phyloP scores from a whole-genome alignment of 2,888 invertebrate species.

The Eupithecia subfuscata region DNA sequence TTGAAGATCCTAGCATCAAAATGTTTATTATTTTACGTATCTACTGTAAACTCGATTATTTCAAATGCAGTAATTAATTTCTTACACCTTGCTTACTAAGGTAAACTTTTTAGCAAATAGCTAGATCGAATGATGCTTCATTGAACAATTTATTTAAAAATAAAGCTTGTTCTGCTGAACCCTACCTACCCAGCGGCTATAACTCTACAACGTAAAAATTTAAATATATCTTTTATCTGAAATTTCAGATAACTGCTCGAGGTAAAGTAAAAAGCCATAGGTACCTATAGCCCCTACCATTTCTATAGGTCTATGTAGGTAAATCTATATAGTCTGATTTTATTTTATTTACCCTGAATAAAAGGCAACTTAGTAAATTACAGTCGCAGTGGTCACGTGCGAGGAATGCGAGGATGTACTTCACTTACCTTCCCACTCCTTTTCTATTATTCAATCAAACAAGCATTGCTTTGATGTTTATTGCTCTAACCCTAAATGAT shows the following conservation, averaged over 20 bases:
- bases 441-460: constrained; percentile 71
- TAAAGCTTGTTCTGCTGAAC: neutral
- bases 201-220: neutral
- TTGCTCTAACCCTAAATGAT: constrained; percentile 68
- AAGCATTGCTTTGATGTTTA: constrained; percentile 68
- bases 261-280: neutral
- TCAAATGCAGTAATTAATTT: neutral
- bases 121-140: neutral
- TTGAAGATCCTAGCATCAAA: neutral
- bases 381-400: constrained; percentile 50
- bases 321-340: constrained; percentile 16
- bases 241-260: neutral
- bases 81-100: neutral
- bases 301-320: constrained; percentile 11
- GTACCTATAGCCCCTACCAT: neutral
- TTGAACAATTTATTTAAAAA: neutral
- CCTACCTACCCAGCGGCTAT: neutral
- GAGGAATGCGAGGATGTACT: constrained; percentile 43
- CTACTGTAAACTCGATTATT: neutral
- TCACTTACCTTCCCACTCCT: constrained; percentile 52
- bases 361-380: constrained; percentile 45
- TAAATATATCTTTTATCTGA: neutral
- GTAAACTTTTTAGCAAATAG: neutral
- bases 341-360: constrained; percentile 32
- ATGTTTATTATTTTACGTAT: neutral